Percentiles rank a stretch among this genome's conserved stretches.
Conservation (phyloP, 2,113 vertebrate genomes). For the Euleptes europaea region DNA sequence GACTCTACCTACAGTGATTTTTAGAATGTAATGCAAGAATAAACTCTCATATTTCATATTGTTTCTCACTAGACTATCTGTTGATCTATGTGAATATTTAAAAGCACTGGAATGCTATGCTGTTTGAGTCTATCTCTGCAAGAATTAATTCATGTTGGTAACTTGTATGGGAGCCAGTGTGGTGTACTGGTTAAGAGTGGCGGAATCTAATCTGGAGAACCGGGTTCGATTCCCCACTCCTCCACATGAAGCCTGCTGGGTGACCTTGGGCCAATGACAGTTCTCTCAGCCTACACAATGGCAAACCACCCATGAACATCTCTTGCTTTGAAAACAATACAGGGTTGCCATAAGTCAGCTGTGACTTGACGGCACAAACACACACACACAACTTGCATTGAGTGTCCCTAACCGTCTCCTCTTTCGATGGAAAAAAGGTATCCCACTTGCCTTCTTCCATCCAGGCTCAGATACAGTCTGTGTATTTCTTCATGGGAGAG, state of each 20-base stretch:
- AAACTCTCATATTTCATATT: neutral
- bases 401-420: neutral
- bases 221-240: no score
- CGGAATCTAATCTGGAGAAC: no score
- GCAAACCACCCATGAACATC: no score
- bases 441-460: constrained; percentile 45
- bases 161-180: no score
- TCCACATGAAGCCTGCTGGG: no score
- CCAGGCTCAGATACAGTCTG: constrained; percentile 29
- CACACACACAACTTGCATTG: neutral
- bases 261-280: no score
- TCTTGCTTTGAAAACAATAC: no score
- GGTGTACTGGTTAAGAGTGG: no score
- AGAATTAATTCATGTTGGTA: neutral
- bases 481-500: constrained; percentile 33
- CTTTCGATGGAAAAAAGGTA: constrained; percentile 35
- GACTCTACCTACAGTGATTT: neutral
- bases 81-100: neutral
- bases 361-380: no score
- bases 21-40: neutral
- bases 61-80: neutral
- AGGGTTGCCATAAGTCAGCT: no score
- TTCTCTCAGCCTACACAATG: no score
- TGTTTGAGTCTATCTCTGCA: neutral
- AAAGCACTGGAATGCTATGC: neutral